Evolutionary conservation across 2,113 vertebrate species (phyloP).

Genomic region (Barnardius zonarius): DNA sequence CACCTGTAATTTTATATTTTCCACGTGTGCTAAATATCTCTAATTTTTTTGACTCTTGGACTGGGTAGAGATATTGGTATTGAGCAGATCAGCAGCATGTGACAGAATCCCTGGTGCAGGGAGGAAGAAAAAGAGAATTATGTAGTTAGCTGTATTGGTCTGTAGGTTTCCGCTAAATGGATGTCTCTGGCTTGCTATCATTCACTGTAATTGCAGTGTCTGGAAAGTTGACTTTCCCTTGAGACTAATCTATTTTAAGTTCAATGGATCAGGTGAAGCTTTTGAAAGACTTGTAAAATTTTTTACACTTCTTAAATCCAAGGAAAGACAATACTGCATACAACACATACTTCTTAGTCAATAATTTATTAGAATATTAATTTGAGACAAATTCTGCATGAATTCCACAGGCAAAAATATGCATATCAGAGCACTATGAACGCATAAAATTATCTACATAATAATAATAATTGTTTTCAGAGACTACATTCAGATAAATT

Average conservation of each 20-base stretch:
- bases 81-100: not conserved
- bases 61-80: not conserved
- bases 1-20: not conserved
- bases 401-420: not conserved
- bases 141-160: slow-evolving; percentile 41
- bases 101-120: not conserved
- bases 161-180: slow-evolving; percentile 68
- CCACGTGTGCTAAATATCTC: not conserved
- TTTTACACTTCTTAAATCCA: slow-evolving; percentile 56
- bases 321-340: slow-evolving; percentile 21
- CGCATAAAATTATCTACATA: not conserved
- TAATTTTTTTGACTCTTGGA: not conserved
- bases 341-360: not conserved
- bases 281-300: slow-evolving; percentile 64
- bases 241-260: slow-evolving; percentile 79
- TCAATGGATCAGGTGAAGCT: slow-evolving; percentile 71
- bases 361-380: slow-evolving; percentile 18
- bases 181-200: slow-evolving; percentile 71
- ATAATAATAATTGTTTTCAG: not conserved
- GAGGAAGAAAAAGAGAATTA: slow-evolving; percentile 57
- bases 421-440: not conserved
- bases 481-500: not conserved
- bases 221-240: slow-evolving; percentile 71
- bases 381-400: not conserved
- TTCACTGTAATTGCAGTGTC: slow-evolving; percentile 77